These are phyloP conservation scores for Mesembrinibis cayennensis DNA, from an alignment of 2,113 vertebrate genomes.

Conservation along the genomic window DNA sequence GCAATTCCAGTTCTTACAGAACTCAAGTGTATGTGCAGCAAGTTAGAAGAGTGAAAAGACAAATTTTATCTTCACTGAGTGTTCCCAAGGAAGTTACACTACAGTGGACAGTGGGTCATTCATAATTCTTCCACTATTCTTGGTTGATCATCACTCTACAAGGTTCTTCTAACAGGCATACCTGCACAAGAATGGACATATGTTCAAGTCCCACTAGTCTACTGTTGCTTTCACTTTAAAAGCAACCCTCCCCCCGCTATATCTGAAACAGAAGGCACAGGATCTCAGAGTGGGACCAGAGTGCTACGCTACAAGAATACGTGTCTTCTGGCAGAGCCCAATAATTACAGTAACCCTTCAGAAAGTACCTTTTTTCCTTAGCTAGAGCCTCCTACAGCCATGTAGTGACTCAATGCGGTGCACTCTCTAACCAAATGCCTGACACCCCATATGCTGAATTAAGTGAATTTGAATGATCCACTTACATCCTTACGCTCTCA, in stretches of 20 bases:
- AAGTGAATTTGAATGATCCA: neutral
- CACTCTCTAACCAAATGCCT: neutral
- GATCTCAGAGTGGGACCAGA: neutral
- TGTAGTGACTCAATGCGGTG: accelerated
- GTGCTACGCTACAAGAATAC: neutral
- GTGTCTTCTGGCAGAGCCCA: neutral
- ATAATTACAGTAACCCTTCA: neutral
- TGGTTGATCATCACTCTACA: neutral
- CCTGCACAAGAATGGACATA: neutral
- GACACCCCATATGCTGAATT: neutral
- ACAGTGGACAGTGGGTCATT: neutral
- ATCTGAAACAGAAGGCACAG: neutral
- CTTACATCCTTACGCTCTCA: neutral
- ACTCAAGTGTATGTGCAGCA: neutral
- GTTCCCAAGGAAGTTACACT: neutral
- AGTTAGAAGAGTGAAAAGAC: neutral
- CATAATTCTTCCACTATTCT: neutral
- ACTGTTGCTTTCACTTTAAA: neutral
- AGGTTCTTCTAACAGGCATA: neutral
- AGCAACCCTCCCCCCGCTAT: neutral
- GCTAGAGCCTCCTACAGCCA: neutral
- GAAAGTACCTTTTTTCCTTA: neutral
- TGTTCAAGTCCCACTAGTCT: neutral
- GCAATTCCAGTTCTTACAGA: neutral
- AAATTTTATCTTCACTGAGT: neutral